Base-by-base conservation (phyloP, 2,797 vertebrate genomes). In the Potorous gilbertii region DNA sequence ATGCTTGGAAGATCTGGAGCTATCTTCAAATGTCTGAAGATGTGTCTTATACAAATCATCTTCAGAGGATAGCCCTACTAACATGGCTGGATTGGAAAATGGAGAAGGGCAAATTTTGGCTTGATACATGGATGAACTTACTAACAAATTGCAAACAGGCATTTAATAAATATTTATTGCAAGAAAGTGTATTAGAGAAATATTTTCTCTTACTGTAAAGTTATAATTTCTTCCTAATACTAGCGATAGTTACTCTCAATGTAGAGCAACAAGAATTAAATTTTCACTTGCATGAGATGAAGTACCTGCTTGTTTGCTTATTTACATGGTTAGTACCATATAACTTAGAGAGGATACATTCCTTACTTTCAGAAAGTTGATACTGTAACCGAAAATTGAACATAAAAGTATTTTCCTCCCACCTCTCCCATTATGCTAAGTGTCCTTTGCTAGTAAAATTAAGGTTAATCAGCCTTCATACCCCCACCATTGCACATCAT, bases 191-290 rank as follows among this genome's bases (percentile, higher is more conserved):
- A 66, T 66, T 95, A 8, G 81, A 92, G 4, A 46, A 87, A 40
- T 56, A 91, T 74, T 94, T 95, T 95, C 74, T 92, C n/a, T 62
- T 94, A 94, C 50, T 87, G 34, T 59, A 50, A 91, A 92, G 54
- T 93, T 62, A 34, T 92, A 94, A 62, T 94, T 62, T 94, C 40
- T 50, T 50, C 74, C 74, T 87, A 87, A 87, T 46, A 46, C 9
- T 50, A 3, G 8, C 12, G 16, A 46, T 46, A 87, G 40, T 21
- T 87, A 3, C 40, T 87, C 3, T 87, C 18, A 40, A 24, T 95
- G 74, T 90, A 91, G 34, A 81, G 16, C 59, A 96, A 93, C 34
- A 93, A 34, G 40, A 81, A 57, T 54, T 91, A 14, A 54, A 87
- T 94, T 95, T 95, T 74, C 93, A 74, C 62, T 55, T 93, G 56